These are phyloP conservation scores for Zaprionus tsacasi DNA, from an alignment of 1,140 invertebrate genomes.

Conservation along the genomic window DNA sequence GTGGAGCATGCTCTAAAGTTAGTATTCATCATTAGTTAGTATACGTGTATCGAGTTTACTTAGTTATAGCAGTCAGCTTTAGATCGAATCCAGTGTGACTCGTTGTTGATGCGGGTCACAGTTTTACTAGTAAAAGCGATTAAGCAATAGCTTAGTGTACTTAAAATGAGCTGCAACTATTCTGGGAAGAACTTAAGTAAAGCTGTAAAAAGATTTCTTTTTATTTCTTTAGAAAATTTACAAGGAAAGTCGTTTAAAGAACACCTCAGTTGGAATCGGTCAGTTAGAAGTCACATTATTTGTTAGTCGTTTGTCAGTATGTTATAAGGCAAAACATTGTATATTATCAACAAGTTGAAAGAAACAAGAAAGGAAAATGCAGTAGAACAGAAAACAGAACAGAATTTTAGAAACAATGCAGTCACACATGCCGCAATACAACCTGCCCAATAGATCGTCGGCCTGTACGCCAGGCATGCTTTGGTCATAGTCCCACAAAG, in stretches of 20 bases:
- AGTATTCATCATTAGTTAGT: constrained; percentile 19
- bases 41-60: constrained; percentile 5
- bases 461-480: constrained; percentile 89
- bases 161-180: neutral
- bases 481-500: constrained; percentile 94
- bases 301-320: neutral
- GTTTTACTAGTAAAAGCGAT: neutral
- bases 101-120: neutral
- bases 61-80: constrained; percentile 20
- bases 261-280: neutral
- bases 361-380: constrained; percentile 34
- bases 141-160: neutral
- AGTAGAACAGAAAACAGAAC: constrained; percentile 29
- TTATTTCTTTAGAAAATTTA: neutral
- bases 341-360: constrained; percentile 2
- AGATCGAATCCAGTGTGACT: neutral
- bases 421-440: constrained; percentile 68
- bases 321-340: constrained; percentile 6
- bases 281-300: neutral
- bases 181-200: neutral
- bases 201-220: neutral
- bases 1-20: constrained; percentile 20
- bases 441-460: constrained; percentile 94
- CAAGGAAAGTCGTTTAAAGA: neutral
- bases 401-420: constrained; percentile 41